Evolutionary conservation across 2,888 invertebrate species (phyloP), one percentile per base, ranked within the genome.

Genomic region (Acronicta psi): DNA sequence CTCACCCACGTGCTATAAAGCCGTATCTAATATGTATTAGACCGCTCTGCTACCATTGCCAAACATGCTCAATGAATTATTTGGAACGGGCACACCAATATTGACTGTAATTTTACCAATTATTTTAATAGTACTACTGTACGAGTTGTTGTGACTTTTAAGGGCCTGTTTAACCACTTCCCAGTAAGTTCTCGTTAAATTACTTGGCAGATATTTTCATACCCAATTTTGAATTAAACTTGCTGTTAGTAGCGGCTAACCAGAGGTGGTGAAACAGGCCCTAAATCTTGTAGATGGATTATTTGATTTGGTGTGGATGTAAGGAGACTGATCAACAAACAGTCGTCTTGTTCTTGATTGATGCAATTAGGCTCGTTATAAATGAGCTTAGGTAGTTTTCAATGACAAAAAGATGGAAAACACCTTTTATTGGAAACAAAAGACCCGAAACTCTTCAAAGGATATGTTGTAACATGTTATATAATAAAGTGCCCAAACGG

Each of bases 1-100:
- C 60, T 66, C 57, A 59, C 74, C 74, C 72, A 74, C 72, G 69
- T 59, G 50, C 36, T 65, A 51, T 55, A 50, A 69, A 72, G 62
- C 66, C 56, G 61, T 73, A 51, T 17, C 31, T 41, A 64, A 69
- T 73, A 68, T 56, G 60, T 50, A 62, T 62, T 65, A 66, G 65
- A 61, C 62, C 65, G 67, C 49, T n/a, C n/a, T 14, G 25, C 13
- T 18, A 29, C 56, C 20, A 16, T n/a, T 29, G 49, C n/a, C n/a
- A n/a, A 45, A 43, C 41, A 41, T 46, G 52, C 38, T 57, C 46
- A 68, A 68, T 59, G 59, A 69, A 72, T 61, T 54, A 43, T 69
- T 20, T 45, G 37, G 58, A 73, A 62, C 46, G 63, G 4, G 65
- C 23, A 47, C 61, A 54, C 57, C 38, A 52, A 47, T 63, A 58